Conservation (phyloP, 2,797 vertebrate genomes). For the Morelia viridis region DNA sequence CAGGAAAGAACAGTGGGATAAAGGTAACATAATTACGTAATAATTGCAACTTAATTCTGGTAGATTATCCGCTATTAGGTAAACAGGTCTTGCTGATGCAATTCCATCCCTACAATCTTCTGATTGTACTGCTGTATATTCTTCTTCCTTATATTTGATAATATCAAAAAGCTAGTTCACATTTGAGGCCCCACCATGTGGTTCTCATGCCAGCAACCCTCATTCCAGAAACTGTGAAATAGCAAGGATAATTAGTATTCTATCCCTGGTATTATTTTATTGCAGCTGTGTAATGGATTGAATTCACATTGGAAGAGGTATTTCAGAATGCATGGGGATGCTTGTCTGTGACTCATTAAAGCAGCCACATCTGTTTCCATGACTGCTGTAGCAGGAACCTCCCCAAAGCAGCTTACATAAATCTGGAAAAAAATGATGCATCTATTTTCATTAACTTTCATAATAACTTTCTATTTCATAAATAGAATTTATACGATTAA, state of each 20-base stretch:
- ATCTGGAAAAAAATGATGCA: not conserved
- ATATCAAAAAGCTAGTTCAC: not conserved
- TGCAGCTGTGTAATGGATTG: not conserved
- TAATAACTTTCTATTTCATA: no score
- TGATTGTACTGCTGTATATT: not conserved
- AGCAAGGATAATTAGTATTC: not conserved
- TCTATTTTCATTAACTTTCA: not conserved
- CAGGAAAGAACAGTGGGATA: accelerated
- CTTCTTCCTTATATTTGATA: not conserved
- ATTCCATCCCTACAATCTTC: not conserved
- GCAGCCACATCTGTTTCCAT: not conserved
- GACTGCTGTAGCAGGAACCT: not conserved
- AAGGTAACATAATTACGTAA: not conserved
- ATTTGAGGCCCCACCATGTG: not conserved
- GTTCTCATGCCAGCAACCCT: not conserved
- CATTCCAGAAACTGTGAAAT: not conserved
- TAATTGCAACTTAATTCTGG: not conserved
- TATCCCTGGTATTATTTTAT: not conserved
- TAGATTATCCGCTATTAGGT: not conserved
- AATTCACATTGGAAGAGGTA: not conserved
- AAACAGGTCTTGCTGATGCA: not conserved
- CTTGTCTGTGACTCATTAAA: not conserved
- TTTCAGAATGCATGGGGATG: not conserved
- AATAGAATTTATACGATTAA: not conserved
- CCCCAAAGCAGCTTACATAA: not conserved